Evolutionary conservation across 2,113 vertebrate genomes (phyloP).

Genomic region (Odontesthes bonariensis): DNA sequence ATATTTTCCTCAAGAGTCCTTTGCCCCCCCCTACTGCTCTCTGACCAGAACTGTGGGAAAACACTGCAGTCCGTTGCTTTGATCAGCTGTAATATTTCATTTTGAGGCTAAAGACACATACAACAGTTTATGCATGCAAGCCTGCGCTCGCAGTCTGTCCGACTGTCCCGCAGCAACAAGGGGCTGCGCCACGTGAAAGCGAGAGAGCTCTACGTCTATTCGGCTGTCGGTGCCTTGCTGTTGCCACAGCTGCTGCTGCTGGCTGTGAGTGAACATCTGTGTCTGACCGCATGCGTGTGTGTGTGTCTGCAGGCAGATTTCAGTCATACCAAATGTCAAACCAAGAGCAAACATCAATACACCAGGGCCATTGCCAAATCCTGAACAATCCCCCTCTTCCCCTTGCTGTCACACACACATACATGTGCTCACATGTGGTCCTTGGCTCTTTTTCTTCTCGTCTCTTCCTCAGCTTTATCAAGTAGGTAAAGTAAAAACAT

Average conservation of each 20-base stretch:
- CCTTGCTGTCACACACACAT: conserved; percentile 15
- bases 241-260: conserved; percentile 66
- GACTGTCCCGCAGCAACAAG: conserved; percentile 53
- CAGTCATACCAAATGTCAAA: conserved; percentile 74
- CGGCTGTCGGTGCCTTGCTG: conserved; percentile 48
- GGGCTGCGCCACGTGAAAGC: conserved; percentile 58
- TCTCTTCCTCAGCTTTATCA: not conserved
- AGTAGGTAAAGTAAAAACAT: not conserved
- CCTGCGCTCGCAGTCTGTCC: conserved; percentile 12
- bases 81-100: not conserved
- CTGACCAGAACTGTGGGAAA: not conserved
- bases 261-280: conserved; percentile 63
- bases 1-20: not conserved
- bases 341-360: conserved; percentile 68
- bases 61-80: not conserved
- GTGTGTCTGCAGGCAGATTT: conserved; percentile 41
- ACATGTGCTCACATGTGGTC: not conserved
- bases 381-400: conserved; percentile 40
- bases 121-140: conserved; percentile 22
- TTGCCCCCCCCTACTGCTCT: not conserved
- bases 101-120: conserved; percentile 9
- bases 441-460: not conserved
- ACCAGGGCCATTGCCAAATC: conserved; percentile 58
- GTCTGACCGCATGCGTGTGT: not conserved
- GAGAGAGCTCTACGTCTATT: conserved; percentile 52